A percentile compares a stretch with the other conserved stretches of the same genome.
Evolutionary conservation across 2,113 vertebrate species (phyloP).

Genomic region (Phocoena phocoena): DNA sequence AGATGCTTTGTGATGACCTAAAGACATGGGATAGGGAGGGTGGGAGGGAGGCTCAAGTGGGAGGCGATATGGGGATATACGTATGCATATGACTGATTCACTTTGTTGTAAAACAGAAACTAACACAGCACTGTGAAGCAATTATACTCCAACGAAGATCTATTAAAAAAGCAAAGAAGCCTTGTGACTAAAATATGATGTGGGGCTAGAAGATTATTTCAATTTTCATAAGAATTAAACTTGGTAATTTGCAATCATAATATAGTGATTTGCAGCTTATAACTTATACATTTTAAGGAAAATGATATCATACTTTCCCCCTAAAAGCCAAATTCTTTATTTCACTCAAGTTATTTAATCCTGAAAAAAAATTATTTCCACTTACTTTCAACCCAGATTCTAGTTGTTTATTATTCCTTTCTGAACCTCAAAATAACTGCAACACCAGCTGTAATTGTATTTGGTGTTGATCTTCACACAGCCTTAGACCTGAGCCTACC

Average conservation of each 20-base stretch:
- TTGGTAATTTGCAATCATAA: background rate
- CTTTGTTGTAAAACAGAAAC: too few relatives aligned
- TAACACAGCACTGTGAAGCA: too few relatives aligned
- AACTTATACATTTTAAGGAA: background rate
- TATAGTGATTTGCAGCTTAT: background rate
- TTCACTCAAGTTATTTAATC: slow-evolving; percentile 1
- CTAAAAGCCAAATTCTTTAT: background rate
- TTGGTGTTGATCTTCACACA: background rate
- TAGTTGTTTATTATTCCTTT: background rate
- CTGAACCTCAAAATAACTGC: background rate
- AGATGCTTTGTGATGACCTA: too few relatives aligned
- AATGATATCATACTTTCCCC: background rate
- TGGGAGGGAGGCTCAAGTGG: too few relatives aligned
- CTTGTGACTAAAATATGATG: background rate
- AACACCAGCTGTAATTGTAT: background rate
- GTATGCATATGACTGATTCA: too few relatives aligned
- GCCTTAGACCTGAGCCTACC: background rate
- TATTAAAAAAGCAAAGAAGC: background rate
- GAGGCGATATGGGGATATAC: too few relatives aligned
- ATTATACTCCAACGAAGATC: too few relatives aligned
- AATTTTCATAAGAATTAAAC: slow-evolving; percentile 18
- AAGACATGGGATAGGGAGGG: too few relatives aligned
- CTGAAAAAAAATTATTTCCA: slow-evolving; percentile 12
- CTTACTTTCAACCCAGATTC: background rate
- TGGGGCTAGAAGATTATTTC: background rate